Evolutionary conservation across 2,113 vertebrate genomes (phyloP).

Genomic region (Solenodon paradoxus): DNA sequence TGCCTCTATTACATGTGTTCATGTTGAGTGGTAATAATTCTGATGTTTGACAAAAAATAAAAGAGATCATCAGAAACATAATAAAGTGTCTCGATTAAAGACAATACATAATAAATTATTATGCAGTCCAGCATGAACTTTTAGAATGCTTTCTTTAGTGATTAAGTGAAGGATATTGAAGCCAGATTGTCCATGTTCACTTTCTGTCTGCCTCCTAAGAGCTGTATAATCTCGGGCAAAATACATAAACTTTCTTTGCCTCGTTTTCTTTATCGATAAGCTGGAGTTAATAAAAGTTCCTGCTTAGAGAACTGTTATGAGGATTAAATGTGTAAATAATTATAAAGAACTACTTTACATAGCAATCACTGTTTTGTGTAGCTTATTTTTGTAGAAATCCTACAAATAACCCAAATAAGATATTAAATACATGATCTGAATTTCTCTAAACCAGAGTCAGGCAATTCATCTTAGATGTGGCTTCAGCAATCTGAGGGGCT

Average conservation of each 20-base stretch:
- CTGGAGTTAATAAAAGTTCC: neutral
- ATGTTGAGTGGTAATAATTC: conserved; percentile 4
- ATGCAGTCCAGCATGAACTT: neutral
- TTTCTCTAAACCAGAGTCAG: neutral
- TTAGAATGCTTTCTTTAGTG: neutral
- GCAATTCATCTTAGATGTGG: neutral
- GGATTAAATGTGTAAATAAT: neutral
- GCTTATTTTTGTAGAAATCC: neutral
- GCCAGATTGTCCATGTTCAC: neutral
- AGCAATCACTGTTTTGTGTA: neutral
- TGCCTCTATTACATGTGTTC: neutral
- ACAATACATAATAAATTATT: neutral
- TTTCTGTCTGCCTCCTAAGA: neutral
- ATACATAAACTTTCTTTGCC: neutral
- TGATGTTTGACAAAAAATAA: neutral
- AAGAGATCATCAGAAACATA: neutral
- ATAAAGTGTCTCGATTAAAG: neutral
- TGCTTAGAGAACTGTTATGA: neutral
- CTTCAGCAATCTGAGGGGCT: neutral
- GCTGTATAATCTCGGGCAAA: neutral
- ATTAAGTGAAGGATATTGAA: neutral
- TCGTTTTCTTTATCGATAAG: conserved; percentile 9
- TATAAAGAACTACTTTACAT: neutral
- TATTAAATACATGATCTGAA: neutral
- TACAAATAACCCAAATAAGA: neutral